phyloP scores from a whole-genome alignment of 2,113 vertebrate genomes.

The Hemicordylus capensis region DNA sequence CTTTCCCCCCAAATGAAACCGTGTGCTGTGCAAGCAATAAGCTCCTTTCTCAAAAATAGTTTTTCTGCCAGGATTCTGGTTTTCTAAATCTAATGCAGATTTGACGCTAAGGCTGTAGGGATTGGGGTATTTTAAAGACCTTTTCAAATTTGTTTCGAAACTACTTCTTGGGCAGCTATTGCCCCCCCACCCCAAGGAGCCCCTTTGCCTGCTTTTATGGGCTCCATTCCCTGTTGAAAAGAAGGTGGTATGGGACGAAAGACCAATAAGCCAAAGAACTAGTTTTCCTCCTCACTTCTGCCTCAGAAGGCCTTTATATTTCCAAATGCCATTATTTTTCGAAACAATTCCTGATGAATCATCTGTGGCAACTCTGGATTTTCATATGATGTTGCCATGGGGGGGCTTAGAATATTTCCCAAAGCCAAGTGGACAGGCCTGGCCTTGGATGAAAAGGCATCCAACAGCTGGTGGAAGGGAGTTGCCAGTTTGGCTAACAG shows the following conservation, averaged over 20 bases:
- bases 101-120: not conserved
- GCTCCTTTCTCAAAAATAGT: not conserved
- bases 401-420: not conserved
- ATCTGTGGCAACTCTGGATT: slow-evolving; percentile 18
- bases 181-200: not conserved
- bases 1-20: not conserved
- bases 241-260: too few relatives aligned
- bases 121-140: rapidly evolving
- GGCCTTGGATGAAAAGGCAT: not conserved
- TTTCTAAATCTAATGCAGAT: not conserved
- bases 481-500: not conserved
- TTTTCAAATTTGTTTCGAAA: not conserved
- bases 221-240: not conserved
- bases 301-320: too few relatives aligned
- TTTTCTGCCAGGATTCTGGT: not conserved
- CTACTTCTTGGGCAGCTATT: not conserved
- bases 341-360: not conserved
- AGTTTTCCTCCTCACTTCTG: not conserved
- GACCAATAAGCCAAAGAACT: not conserved
- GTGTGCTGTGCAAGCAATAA: not conserved
- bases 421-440: not conserved
- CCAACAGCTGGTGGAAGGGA: not conserved
- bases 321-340: not conserved
- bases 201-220: not conserved
- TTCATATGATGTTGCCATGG: not conserved